Percentiles rank a stretch among this genome's conserved stretches.
Evolutionary conservation across 2,888 invertebrate species (phyloP).

Genomic region (Calameuta idolon): DNA sequence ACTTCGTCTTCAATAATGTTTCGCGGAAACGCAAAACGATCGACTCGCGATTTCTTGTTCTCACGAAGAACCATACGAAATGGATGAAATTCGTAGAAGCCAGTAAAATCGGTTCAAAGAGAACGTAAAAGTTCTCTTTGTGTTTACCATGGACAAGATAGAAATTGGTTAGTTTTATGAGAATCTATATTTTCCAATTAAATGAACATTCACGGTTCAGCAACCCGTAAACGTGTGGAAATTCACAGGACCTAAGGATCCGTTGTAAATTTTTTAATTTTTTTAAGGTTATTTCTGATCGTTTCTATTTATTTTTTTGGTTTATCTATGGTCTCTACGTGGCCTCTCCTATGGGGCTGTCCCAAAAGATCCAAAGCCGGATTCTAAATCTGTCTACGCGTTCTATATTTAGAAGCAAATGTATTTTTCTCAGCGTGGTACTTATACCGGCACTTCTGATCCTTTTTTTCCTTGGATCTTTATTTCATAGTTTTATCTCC

Average conservation of each 20-base stretch:
- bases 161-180: background rate
- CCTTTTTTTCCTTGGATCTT: slow-evolving; percentile 24
- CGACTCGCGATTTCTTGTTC: background rate
- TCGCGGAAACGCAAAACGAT: background rate
- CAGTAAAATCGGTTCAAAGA: background rate
- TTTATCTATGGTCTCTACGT: slow-evolving; percentile 7
- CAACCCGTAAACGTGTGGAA: background rate
- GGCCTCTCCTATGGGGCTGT: slow-evolving; percentile 18
- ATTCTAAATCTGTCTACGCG: slow-evolving; percentile 53
- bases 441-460: slow-evolving; percentile 10
- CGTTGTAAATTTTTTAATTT: background rate
- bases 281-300: background rate
- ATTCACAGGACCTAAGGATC: background rate
- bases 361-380: slow-evolving; percentile 35
- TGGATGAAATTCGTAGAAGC: background rate
- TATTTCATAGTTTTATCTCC: slow-evolving; percentile 24
- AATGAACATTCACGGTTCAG: background rate
- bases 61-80: background rate
- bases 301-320: background rate
- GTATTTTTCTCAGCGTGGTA: slow-evolving; percentile 40
- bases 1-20: background rate
- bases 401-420: slow-evolving; percentile 53
- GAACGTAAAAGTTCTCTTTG: background rate
- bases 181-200: background rate
- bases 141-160: background rate